Evolutionary conservation across 2,888 invertebrate species (phyloP).

Genomic region (Labia minor): DNA sequence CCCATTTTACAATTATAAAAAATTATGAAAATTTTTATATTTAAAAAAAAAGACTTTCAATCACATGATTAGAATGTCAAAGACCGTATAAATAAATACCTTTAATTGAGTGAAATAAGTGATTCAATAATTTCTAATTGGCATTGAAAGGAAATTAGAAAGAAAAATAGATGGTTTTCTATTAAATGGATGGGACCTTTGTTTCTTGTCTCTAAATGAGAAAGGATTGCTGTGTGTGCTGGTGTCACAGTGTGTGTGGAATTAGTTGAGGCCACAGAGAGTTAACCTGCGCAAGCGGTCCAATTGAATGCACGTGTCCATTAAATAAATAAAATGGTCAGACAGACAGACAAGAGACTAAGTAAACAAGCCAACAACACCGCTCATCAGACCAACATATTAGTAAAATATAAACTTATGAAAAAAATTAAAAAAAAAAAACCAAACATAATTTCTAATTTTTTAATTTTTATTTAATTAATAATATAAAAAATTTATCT

Average conservation of each 20-base stretch:
- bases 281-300: slow-evolving; percentile 8
- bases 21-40: too few species aligned
- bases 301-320: slow-evolving; percentile 13
- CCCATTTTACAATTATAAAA: too few species aligned
- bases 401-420: too few species aligned
- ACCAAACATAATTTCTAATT: too few species aligned
- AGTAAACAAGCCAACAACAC: neutral
- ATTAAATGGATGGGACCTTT: neutral
- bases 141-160: neutral
- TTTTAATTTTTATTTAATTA: too few species aligned
- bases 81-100: too few species aligned
- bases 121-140: too few species aligned
- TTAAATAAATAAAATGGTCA: slow-evolving; percentile 2
- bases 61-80: too few species aligned
- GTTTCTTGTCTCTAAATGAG: neutral
- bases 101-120: too few species aligned
- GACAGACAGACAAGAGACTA: neutral
- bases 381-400: neutral
- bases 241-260: neutral
- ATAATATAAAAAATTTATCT: too few species aligned
- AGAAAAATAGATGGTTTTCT: neutral
- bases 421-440: too few species aligned
- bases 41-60: too few species aligned
- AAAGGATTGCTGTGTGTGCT: neutral
- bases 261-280: slow-evolving; percentile 1